Evolutionary conservation across 2,113 vertebrate genomes (phyloP).

Genomic region (Butorides virescens): DNA sequence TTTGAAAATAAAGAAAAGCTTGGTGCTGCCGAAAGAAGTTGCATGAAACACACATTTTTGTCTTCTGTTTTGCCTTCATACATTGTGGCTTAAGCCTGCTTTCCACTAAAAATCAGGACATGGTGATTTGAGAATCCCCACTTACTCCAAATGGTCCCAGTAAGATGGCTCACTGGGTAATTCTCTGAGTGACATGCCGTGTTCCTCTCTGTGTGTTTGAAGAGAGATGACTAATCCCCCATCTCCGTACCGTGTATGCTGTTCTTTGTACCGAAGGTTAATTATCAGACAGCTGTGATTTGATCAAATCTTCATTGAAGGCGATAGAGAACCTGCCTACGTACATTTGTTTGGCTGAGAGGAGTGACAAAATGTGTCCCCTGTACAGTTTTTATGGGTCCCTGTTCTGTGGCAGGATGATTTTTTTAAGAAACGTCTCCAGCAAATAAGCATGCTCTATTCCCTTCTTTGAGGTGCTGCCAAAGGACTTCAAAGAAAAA

Average conservation of each 20-base stretch:
- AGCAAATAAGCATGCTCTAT: not conserved
- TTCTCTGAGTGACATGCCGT: accelerated
- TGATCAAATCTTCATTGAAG: not conserved
- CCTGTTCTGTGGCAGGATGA: not conserved
- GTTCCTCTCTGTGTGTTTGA: not conserved
- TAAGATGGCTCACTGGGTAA: not conserved
- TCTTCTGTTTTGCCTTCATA: not conserved
- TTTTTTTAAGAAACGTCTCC: not conserved
- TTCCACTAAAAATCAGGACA: not conserved
- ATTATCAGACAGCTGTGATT: not conserved
- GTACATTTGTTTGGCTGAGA: not conserved
- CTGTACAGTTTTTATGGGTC: not conserved
- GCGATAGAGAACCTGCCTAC: not conserved
- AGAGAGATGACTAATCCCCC: not conserved
- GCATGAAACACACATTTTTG: accelerated
- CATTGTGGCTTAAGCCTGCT: accelerated
- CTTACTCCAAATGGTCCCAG: not conserved
- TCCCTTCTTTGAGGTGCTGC: constrained; percentile 48
- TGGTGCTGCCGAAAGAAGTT: not conserved
- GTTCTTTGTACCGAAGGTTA: not conserved
- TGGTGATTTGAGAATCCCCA: not conserved
- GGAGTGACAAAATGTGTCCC: not conserved
- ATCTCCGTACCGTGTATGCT: not conserved
- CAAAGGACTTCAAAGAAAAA: constrained; percentile 42
- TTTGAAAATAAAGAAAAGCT: not conserved